Evolutionary conservation across 2,113 vertebrate species (phyloP).

Genomic region (Balaenoptera acutorostrata): DNA sequence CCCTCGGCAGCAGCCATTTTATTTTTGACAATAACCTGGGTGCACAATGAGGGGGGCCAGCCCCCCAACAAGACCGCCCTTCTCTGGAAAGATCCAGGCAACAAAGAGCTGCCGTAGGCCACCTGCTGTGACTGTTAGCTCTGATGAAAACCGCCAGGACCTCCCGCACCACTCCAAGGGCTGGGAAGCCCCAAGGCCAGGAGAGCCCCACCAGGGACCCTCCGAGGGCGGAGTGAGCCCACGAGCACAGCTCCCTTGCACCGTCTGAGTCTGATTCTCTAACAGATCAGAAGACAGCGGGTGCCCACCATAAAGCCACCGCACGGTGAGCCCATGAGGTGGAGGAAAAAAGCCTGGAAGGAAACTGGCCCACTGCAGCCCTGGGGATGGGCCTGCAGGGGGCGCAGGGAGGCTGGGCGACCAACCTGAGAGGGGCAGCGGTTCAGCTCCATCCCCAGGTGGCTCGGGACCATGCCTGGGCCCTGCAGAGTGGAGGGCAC

Average conservation of each 20-base stretch:
- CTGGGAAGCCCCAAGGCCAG: fast-evolving
- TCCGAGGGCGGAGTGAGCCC: neutral
- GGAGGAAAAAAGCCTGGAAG: neutral
- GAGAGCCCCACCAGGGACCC: neutral
- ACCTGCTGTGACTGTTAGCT: neutral
- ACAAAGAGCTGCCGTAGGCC: too few relatives aligned
- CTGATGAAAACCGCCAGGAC: neutral
- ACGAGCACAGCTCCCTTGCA: neutral
- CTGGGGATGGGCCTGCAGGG: neutral
- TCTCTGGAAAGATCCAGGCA: neutral
- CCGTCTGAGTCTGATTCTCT: too few relatives aligned
- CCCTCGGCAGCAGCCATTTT: neutral
- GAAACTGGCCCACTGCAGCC: neutral
- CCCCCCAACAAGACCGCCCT: neutral
- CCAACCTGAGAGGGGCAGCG: fast-evolving
- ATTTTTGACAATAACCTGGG: neutral
- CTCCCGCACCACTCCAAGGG: fast-evolving
- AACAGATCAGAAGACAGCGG: neutral
- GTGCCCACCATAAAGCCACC: neutral
- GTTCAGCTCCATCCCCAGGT: too few relatives aligned
- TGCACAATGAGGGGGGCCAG: neutral
- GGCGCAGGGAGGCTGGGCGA: neutral
- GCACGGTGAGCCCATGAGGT: neutral
- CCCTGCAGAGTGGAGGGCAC: neutral
- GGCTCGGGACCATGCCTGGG: neutral